These are phyloP conservation scores for Coregonus clupeaformis DNA, from an alignment of 2,113 vertebrate genomes.

Conservation along the genomic window DNA sequence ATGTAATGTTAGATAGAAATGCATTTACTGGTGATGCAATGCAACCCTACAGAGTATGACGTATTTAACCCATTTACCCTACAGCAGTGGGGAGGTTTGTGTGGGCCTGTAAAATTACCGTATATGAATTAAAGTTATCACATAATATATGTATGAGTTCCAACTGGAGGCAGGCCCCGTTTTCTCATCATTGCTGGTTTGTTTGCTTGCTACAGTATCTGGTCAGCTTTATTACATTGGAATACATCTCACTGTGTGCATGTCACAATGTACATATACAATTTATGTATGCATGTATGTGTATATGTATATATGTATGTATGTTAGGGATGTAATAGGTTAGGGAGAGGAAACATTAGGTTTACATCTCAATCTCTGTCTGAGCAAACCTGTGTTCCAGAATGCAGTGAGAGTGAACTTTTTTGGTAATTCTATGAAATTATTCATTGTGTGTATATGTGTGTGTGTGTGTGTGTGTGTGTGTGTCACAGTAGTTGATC, in stretches of 20 bases:
- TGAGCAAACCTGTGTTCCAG: background rate
- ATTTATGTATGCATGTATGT: no score
- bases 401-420: background rate
- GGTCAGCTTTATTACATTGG: no score
- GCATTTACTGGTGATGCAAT: background rate
- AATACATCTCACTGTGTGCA: background rate
- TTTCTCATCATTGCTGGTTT: no score
- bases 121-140: background rate
- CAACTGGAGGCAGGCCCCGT: no score
- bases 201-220: no score
- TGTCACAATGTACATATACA: background rate
- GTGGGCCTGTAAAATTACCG: background rate
- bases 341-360: background rate
- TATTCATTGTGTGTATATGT: no score
- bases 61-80: background rate
- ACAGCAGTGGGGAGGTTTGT: background rate
- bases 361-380: background rate
- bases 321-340: background rate
- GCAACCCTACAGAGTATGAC: background rate
- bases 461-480: background rate
- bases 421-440: no score
- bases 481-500: slow-evolving; percentile 8
- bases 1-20: background rate
- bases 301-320: no score
- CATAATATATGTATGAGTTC: background rate